Evolutionary conservation across 2,113 vertebrate species (phyloP), one percentile per base, ranked within the genome.

Genomic region (Trematomus loennbergii): DNA sequence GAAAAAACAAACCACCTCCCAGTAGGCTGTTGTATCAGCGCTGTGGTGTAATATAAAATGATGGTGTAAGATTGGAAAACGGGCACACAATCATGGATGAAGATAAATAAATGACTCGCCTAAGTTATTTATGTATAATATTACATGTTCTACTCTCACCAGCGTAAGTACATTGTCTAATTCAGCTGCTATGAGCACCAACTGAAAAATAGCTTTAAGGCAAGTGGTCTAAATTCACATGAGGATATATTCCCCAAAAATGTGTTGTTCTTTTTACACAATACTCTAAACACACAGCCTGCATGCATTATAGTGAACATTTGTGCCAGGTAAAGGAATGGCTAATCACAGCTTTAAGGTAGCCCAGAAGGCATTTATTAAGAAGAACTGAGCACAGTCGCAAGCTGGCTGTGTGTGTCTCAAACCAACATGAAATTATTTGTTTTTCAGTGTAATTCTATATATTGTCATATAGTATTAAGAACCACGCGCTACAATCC

Each of bases 381-480:
- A 29, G 29, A 29, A 29, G 29, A 29, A 29, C 29, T 29, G 29
- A 29, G 29, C 29, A 29, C 29, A 29, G 29, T 29, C 29, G 29
- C 29, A 29, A 29, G 29, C 29, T 3, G 29, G 29, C 29, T 29
- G 29, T 29, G 20, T 57, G 20, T 57, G 10, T 87, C 65, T 84
- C 52, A 5, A n/a, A 68, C 29, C 59, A 12, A 36, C 29, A 61
- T 29, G 58, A 62, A 72, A 54, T 59, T 2, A 22, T 59, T n/a
- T 73, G 20, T 66, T 86, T 73, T 72, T 66, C 45, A 22, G 5
- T 63, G 50, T 63, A 68, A 64, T 68, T 64, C 22, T 72, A 25
- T 66, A 57, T 12, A 45, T 68, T 58, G 79, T 48, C 33, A 64
- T 66, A 18, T 62, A 77, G 36, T n/a, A 33, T 78, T 60, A 84